phyloP scores from a whole-genome alignment of 2,888 invertebrate genomes.

The Eristalinus sepulchralis region DNA sequence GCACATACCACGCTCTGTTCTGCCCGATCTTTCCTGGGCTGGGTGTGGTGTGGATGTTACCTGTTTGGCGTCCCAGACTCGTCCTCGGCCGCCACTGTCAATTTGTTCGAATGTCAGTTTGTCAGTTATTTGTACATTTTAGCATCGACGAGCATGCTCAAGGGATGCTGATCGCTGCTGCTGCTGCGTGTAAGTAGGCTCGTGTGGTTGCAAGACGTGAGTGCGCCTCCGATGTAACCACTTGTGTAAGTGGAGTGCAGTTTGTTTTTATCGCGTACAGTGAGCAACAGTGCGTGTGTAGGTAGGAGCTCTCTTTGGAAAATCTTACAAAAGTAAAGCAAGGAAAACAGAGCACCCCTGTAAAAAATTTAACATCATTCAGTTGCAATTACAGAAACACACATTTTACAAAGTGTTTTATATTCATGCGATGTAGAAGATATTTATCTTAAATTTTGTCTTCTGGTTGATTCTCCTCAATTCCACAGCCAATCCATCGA shows the following conservation, averaged over 20 bases:
- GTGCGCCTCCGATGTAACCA: not conserved
- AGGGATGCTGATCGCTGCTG: slow-evolving; percentile 31
- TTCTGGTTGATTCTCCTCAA: no score
- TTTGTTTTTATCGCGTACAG: slow-evolving; percentile 19
- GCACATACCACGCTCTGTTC: not conserved
- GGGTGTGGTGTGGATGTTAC: slow-evolving; percentile 24
- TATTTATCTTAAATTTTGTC: no score
- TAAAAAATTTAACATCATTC: no score
- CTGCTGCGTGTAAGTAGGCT: not conserved
- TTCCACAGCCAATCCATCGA: not conserved
- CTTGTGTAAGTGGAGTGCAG: not conserved
- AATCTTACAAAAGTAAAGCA: no score
- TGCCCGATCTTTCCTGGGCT: not conserved
- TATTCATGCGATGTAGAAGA: no score
- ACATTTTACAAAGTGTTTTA: no score
- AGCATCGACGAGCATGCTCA: slow-evolving; percentile 45
- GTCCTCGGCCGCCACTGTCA: slow-evolving; percentile 24
- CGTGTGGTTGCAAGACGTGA: not conserved
- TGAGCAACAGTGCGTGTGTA: slow-evolving; percentile 1
- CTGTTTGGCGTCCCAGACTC: slow-evolving; percentile 25
- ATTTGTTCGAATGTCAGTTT: slow-evolving; percentile 63
- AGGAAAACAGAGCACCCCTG: no score
- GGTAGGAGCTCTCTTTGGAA: not conserved
- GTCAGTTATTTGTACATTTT: slow-evolving; percentile 66
- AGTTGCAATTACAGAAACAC: no score